Conservation (phyloP, 2,797 vertebrate genomes). For the Oophaga sylvatica region DNA sequence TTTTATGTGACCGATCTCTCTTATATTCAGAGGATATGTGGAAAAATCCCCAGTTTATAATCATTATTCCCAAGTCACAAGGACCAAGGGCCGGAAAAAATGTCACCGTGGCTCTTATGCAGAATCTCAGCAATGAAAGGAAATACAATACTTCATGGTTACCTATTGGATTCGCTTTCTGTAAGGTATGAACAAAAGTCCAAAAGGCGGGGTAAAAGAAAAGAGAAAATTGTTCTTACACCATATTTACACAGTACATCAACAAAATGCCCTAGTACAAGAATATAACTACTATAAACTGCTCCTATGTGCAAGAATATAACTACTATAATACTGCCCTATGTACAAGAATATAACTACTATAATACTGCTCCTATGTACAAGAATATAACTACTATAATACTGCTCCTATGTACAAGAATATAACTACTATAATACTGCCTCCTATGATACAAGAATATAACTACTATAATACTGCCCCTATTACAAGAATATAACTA, state of each 20-base stretch:
- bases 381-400: no score
- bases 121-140: constrained; percentile 51
- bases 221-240: background rate
- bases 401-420: no score
- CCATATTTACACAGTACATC: background rate
- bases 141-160: constrained; percentile 19
- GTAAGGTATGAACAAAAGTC: constrained; percentile 65
- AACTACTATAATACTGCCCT: no score
- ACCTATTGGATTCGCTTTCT: constrained; percentile 67
- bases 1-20: background rate
- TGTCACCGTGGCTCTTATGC: constrained; percentile 69
- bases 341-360: no score
- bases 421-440: no score
- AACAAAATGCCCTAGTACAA: background rate
- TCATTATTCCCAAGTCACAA: constrained; percentile 66
- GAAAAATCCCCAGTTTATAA: constrained; percentile 63
- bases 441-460: no score
- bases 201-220: background rate
- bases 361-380: no score
- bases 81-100: constrained; percentile 58
- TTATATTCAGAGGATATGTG: constrained; percentile 61
- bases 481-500: no score
- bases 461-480: no score
- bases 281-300: no score
- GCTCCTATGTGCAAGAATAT: no score